Base-by-base conservation (phyloP, 2,888 invertebrate genomes). In the Yponomeuta evonymella region DNA sequence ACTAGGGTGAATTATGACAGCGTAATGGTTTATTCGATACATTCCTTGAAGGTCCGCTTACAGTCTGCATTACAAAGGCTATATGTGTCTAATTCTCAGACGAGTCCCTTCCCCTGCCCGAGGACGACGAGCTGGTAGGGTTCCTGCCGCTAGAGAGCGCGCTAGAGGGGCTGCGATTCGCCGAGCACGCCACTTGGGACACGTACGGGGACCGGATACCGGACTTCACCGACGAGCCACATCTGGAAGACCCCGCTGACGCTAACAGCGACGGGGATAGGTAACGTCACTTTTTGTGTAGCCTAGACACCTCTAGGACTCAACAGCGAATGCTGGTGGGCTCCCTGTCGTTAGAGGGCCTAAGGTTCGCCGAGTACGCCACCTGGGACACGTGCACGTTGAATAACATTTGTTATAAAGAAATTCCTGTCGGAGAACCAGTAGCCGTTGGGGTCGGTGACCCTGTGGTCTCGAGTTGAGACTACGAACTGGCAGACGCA, bases 41-140 rank as follows among this genome's bases (percentile, higher is more conserved):
- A 43, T 43, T 43, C 43, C 58, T 36, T 10, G 0, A 43, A 69
- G 29, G 23, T 43, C 6, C 1, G 8, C 6, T 6, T 43, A 43
- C 43, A 43, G 43, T 8, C 8, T 43, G 9, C 8, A 8, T 5
- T 43, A 43, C 6, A 43, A 43, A 5, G 3, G 43, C 43, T 8
- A 23, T 43, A 43, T 43, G 43, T 43, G 6, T 43, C 43, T 43
- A 43, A 43, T 58, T 6, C 36, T 8, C 67, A 67, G 67, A 67
- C 67, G 67, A 30, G 36, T 15, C 93, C 74, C 92, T 94, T 67
- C 96, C 97, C 4, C 88, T 97, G 70, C 95, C 95, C 0, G 97
- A 97, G 86, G 97, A 97, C 84, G 94, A 94, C 78, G 96, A 96
- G 83, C 86, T 97, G 70, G 94, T 96, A 80, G 96, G 97, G 30